Base-by-base conservation (phyloP, 2,888 invertebrate species). In the Geophilus truncorum region DNA sequence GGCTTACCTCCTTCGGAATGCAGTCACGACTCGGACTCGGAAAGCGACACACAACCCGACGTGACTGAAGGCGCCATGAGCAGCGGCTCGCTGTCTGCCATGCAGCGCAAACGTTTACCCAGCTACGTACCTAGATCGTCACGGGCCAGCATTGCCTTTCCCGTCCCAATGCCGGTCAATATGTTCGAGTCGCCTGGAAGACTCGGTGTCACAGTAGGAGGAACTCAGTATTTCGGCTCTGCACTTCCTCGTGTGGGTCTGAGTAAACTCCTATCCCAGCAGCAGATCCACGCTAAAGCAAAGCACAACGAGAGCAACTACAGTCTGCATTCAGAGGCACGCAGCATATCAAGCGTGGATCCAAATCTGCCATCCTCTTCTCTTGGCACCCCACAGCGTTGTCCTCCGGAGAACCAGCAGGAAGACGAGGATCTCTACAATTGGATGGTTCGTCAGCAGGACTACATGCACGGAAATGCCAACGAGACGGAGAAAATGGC, bases 401-500 rank as follows among this genome's bases (percentile, higher is more conserved):
- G 82, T 51, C 82, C 84, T 51, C 79, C 83, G 30, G 83, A 83
- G 80, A 82, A 83, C 30, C 36, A 79, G 40, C 84, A 85, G 77
- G 85, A 86, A 21, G 91, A 92, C n/a, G 95, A 95, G 85, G 96
- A 97, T 87, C 89, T 97, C 70, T 97, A 97, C 87, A 94, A 93
- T 84, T 97, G 97, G 97, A 97, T 97, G 97, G 95, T 95, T 0
- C 94, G 95, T 84, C 96, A 97, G 85, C 94, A 95, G 84, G 90
- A 90, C 82, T 89, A 89, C 82, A 87, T 88, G 81, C 87, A 88
- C 32, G 70, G 77, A 28, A 40, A 79, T 18, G 30, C 80, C 32
- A 70, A 40, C 23, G 78, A 57, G 36, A 57, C 57, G 10, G 76
- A 79, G 5, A 78, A 78, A n/a, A 25, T 78, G 18, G 75, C 70